Conservation (phyloP, 2,888 invertebrate genomes). For the Crematogaster levior region DNA sequence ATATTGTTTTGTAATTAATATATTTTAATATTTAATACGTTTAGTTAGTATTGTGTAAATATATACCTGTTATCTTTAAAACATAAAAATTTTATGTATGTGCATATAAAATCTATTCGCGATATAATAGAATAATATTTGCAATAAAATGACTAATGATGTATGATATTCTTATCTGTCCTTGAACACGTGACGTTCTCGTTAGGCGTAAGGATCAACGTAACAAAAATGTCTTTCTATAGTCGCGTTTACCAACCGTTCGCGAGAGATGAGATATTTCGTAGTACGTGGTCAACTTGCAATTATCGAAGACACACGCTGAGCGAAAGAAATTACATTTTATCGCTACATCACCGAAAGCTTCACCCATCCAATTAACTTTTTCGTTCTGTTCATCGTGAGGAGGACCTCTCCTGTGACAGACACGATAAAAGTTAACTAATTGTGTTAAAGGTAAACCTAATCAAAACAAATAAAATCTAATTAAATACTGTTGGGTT, state of each 20-base stretch:
- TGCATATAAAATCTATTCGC: neutral
- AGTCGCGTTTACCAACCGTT: slow-evolving; percentile 14
- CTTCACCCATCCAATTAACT: slow-evolving; percentile 24
- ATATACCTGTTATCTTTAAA: neutral
- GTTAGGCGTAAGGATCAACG: neutral
- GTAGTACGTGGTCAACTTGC: neutral
- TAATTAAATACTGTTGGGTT: too few species aligned
- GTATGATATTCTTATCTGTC: neutral
- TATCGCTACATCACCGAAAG: slow-evolving; percentile 20
- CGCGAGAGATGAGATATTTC: neutral
- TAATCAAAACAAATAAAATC: slow-evolving; percentile 17
- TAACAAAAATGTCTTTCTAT: slow-evolving; percentile 17
- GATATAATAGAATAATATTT: neutral
- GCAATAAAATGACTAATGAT: neutral
- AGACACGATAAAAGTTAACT: slow-evolving; percentile 6
- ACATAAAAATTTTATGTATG: neutral
- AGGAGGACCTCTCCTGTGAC: neutral
- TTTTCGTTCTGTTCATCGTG: neutral
- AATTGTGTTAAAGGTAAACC: neutral
- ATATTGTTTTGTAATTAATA: too few species aligned
- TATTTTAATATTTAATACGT: neutral
- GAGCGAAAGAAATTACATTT: slow-evolving; percentile 26
- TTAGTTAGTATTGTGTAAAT: too few species aligned
- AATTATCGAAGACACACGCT: slow-evolving; percentile 32
- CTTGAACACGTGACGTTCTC: neutral